Percentiles rank a stretch among this genome's conserved stretches.
phyloP scores from a whole-genome alignment of 1,140 invertebrate species.

The Cyclina sinensis region DNA sequence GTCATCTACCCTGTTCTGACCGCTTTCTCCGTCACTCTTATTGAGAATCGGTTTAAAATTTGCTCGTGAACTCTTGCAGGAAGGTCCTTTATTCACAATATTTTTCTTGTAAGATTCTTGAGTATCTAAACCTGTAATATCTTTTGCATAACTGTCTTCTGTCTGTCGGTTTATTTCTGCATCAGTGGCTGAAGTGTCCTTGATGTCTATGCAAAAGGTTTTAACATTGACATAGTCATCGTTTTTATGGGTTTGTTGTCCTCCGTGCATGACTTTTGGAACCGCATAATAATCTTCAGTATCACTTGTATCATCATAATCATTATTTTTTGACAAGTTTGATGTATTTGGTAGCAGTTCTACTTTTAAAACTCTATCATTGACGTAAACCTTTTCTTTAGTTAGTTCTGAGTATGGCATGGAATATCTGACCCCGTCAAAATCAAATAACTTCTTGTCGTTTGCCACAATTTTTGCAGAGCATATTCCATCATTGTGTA shows the following conservation, averaged over 20 bases:
- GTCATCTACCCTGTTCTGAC: background rate
- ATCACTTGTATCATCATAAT: too few species aligned
- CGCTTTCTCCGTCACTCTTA: background rate
- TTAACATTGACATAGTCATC: constrained; percentile 5
- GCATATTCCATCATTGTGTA: background rate
- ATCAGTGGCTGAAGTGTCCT: too few species aligned
- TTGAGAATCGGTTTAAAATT: background rate
- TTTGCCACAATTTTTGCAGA: background rate
- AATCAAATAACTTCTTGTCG: background rate
- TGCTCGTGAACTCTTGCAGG: background rate
- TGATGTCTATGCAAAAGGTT: background rate
- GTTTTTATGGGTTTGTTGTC: background rate
- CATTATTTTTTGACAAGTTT: too few species aligned
- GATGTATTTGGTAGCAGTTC: background rate
- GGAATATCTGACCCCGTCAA: background rate
- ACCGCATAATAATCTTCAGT: too few species aligned
- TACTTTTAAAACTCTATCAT: constrained; percentile 2
- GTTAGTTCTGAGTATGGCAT: constrained; percentile 20
- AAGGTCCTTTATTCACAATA: background rate
- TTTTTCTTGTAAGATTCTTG: background rate
- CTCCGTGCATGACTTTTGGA: background rate
- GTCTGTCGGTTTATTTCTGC: background rate
- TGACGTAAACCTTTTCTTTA: background rate
- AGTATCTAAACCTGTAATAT: background rate
- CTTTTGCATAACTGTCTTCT: background rate